A percentile compares a stretch with the other conserved stretches of the same genome.
Conservation (phyloP, 2,113 vertebrate species). For the Odocoileus virginianus region DNA sequence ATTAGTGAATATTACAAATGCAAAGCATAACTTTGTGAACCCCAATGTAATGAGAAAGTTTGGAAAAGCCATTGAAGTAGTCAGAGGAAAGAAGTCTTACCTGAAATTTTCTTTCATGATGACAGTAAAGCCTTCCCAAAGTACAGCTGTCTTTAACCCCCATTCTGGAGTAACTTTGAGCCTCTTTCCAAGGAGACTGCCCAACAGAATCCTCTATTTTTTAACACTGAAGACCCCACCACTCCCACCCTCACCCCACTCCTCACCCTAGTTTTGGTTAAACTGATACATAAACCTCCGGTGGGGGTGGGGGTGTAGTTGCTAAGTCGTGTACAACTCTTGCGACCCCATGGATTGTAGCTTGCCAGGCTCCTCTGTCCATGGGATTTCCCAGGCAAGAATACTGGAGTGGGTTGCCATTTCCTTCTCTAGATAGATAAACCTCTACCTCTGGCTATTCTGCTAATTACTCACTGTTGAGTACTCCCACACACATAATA, state of each 20-base stretch:
- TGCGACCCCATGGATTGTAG: neutral
- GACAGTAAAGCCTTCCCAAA: neutral
- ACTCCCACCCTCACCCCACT: neutral
- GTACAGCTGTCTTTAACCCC: neutral
- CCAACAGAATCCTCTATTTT: neutral
- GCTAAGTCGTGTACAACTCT: neutral
- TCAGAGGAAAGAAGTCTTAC: neutral
- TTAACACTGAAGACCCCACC: neutral
- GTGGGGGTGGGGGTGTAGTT: neutral
- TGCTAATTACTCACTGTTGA: neutral
- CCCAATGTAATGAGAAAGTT: neutral
- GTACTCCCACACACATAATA: neutral
- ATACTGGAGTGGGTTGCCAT: neutral
- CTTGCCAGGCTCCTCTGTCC: neutral
- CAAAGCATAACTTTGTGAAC: neutral
- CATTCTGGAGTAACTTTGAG: neutral
- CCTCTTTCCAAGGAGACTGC: neutral
- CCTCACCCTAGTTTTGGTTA: neutral
- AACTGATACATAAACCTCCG: neutral
- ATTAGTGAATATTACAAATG: neutral
- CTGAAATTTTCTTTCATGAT: neutral
- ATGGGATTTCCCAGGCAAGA: neutral
- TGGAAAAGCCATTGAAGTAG: neutral
- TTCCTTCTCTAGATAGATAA: neutral
- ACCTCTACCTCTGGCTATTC: neutral